A percentile compares a stretch with the other conserved stretches of the same genome.
phyloP scores from a whole-genome alignment of 2,797 vertebrate species.

The Rhynchonycteris naso region DNA sequence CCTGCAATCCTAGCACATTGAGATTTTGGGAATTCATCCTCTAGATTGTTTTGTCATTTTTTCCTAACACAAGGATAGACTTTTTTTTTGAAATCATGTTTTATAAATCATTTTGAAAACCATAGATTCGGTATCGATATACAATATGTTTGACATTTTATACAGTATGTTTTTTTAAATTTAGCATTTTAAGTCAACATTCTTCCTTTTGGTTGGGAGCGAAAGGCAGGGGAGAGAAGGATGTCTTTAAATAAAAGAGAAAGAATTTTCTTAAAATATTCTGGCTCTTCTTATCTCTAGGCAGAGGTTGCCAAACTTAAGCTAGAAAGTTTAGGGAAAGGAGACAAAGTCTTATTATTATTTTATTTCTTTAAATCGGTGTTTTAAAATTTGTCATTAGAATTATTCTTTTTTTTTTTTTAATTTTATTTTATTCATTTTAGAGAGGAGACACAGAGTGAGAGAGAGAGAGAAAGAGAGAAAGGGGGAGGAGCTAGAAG shows the following conservation, averaged over 20 bases:
- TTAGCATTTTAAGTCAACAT: neutral
- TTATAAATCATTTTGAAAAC: neutral
- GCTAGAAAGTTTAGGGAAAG: slow-evolving; percentile 10
- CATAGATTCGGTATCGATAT: neutral
- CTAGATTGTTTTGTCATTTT: neutral
- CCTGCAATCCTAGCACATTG: neutral
- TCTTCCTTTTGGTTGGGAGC: neutral
- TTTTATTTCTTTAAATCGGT: neutral
- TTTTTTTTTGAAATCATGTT: slow-evolving; percentile 10
- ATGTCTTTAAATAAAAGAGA: neutral
- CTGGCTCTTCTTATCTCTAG: neutral
- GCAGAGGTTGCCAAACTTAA: neutral
- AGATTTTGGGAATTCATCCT: neutral
- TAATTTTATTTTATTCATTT: no score
- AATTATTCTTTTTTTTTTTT: slow-evolving; percentile 40
- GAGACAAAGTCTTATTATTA: neutral
- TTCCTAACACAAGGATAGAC: neutral
- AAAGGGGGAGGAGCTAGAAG: no score
- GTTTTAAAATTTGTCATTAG: slow-evolving; percentile 5
- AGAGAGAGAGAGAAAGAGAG: no score
- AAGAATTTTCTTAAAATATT: slow-evolving; percentile 26
- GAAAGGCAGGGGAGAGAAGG: neutral
- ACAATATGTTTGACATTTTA: neutral
- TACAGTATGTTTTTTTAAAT: neutral
- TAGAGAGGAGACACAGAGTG: no score